Conservation (phyloP, 2,113 vertebrate species). For the Rhinoptilus africanus region DNA sequence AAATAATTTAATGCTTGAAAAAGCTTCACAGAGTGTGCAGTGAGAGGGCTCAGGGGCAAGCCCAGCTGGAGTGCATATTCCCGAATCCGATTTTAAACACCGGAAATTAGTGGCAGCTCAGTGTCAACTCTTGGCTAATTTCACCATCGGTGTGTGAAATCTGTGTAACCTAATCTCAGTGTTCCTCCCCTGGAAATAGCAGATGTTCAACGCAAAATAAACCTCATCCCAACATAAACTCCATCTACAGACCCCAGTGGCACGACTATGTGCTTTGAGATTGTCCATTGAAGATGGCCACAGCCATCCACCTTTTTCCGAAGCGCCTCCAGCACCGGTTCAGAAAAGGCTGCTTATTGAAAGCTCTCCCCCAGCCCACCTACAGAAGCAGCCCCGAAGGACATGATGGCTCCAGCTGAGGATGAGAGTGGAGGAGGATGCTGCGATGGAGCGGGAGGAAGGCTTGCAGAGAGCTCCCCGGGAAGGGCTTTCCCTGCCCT, state of each 20-base stretch:
- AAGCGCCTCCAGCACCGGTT: background rate
- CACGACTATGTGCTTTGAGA: background rate
- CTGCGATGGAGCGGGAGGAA: background rate
- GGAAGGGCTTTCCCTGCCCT: background rate
- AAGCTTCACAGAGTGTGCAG: background rate
- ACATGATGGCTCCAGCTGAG: background rate
- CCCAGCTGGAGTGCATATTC: background rate
- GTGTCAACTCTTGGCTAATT: background rate
- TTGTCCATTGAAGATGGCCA: accelerated
- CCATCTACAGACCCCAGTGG: background rate
- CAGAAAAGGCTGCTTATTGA: background rate
- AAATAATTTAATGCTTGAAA: background rate
- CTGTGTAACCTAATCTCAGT: background rate
- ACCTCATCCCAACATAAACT: accelerated
- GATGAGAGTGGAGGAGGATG: background rate
- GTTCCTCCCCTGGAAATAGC: background rate
- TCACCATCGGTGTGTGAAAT: background rate
- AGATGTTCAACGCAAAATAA: background rate
- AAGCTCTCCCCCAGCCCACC: background rate
- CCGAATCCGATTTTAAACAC: background rate
- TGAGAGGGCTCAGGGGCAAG: background rate
- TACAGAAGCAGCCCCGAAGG: background rate
- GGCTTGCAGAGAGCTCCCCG: accelerated
- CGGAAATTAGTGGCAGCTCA: background rate
- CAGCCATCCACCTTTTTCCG: background rate